Percentiles rank a stretch among this genome's conserved stretches.
phyloP scores from a whole-genome alignment of 2,113 vertebrate genomes.

The Leucosticte australis region DNA sequence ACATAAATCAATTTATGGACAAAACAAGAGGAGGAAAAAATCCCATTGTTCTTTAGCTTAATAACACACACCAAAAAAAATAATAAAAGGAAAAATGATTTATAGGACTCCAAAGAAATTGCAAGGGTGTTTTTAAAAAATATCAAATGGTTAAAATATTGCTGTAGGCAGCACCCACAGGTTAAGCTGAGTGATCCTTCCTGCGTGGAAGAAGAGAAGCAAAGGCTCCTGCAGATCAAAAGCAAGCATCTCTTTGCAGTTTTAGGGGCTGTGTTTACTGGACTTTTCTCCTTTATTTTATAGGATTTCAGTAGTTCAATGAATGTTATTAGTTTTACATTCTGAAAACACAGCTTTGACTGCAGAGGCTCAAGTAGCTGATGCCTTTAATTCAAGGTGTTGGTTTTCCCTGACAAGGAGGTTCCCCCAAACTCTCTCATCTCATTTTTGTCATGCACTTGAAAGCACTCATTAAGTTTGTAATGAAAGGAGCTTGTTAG shows the following conservation, averaged over 20 bases:
- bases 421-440: slow-evolving; percentile 44
- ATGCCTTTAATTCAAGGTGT: slow-evolving; percentile 30
- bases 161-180: background rate
- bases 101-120: background rate
- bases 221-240: slow-evolving; percentile 13
- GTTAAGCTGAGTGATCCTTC: background rate
- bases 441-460: background rate
- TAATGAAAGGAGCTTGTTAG: slow-evolving; percentile 25
- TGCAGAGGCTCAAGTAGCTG: background rate
- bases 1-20: slow-evolving; percentile 29
- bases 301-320: background rate
- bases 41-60: background rate
- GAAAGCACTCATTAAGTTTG: slow-evolving; percentile 34
- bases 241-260: background rate
- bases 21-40: background rate
- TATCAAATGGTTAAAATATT: background rate
- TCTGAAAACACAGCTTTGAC: slow-evolving; percentile 14
- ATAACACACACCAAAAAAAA: background rate
- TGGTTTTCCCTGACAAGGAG: slow-evolving; percentile 14
- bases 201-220: background rate
- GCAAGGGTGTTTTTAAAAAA: background rate
- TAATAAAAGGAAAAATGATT: background rate
- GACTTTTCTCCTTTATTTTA: slow-evolving; percentile 3
- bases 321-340: background rate
- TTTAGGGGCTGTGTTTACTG: slow-evolving; percentile 15